These are phyloP conservation scores for Dipus sagitta DNA, from an alignment of 2,797 vertebrate genomes.

Conservation along the genomic window DNA sequence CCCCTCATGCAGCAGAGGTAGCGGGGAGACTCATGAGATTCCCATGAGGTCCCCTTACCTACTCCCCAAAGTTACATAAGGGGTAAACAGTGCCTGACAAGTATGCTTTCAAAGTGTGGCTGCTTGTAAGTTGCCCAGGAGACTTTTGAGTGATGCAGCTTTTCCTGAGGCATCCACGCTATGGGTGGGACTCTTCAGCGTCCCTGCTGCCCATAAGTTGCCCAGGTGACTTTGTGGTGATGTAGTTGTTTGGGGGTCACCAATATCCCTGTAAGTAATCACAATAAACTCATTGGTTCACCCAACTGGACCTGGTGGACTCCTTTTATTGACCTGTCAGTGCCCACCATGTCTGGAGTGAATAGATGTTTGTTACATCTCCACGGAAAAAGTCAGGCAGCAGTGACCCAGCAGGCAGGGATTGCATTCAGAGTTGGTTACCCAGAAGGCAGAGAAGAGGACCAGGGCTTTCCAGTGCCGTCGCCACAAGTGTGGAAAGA, in stretches of 20 bases:
- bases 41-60: too few relatives aligned
- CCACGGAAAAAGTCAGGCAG: neutral
- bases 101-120: neutral
- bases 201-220: neutral
- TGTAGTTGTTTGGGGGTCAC: neutral
- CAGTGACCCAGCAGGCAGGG: rapidly evolving
- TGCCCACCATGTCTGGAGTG: neutral
- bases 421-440: neutral
- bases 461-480: neutral
- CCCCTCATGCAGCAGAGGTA: too few relatives aligned
- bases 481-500: neutral
- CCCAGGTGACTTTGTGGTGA: neutral
- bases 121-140: neutral
- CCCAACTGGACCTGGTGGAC: neutral
- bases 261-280: neutral
- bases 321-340: neutral
- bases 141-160: neutral
- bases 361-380: neutral
- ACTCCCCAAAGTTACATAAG: neutral
- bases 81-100: neutral
- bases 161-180: too few relatives aligned
- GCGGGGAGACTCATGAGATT: too few relatives aligned
- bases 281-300: neutral
- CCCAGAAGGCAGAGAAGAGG: too few relatives aligned
- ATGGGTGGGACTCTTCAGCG: too few relatives aligned